Conservation (phyloP, 2,797 vertebrate genomes). For the Alosa sapidissima region DNA sequence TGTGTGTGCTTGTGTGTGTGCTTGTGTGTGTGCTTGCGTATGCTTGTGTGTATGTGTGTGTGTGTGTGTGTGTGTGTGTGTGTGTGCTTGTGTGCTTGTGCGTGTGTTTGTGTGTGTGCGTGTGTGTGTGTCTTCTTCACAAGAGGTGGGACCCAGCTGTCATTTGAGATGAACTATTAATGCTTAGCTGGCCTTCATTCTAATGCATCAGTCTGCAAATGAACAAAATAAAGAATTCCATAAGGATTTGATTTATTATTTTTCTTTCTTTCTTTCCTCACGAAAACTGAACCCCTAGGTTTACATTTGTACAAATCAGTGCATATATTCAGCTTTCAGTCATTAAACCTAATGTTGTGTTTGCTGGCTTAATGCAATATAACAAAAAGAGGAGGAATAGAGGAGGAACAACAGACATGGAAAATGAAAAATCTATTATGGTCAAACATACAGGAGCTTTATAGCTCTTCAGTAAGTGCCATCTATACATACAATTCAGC, state of each 20-base stretch:
- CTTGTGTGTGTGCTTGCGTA: neutral
- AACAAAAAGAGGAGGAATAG: no score
- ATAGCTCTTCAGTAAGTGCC: neutral
- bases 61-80: neutral
- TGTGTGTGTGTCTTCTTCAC: conserved; percentile 24
- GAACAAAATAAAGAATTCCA: conserved; percentile 73
- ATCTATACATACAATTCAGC: neutral
- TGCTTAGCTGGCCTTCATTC: conserved; percentile 49
- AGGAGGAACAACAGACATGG: no score
- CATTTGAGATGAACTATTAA: conserved; percentile 62
- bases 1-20: neutral
- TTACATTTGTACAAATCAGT: conserved; percentile 42
- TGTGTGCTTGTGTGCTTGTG: neutral
- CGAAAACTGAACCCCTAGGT: neutral
- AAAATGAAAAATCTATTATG: neutral
- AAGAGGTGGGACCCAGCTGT: conserved; percentile 48
- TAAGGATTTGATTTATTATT: conserved; percentile 64
- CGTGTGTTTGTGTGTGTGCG: neutral
- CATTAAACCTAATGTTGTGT: conserved; percentile 51
- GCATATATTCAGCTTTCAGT: conserved; percentile 50
- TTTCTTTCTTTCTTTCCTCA: neutral
- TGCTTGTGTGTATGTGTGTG: neutral
- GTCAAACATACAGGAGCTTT: neutral
- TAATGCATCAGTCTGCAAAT: conserved; percentile 57
- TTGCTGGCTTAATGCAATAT: neutral